phyloP scores from a whole-genome alignment of 2,888 invertebrate species.

The Prosopocoilus inquinatus region DNA sequence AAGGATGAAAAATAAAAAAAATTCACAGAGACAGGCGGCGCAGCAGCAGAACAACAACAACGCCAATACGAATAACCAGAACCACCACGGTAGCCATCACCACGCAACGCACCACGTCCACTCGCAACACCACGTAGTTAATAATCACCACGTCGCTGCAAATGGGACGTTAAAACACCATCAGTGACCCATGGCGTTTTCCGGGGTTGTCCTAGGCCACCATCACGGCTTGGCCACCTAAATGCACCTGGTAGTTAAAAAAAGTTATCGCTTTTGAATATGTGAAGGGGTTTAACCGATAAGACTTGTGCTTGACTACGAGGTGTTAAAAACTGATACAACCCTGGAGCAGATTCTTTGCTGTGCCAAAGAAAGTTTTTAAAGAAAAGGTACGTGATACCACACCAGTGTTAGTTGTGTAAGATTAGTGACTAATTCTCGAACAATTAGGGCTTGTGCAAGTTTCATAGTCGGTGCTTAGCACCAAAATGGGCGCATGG shows the following conservation, averaged over 20 bases:
- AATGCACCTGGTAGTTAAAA: slow-evolving; percentile 28
- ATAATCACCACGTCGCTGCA: slow-evolving; percentile 61
- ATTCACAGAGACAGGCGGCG: slow-evolving; percentile 83
- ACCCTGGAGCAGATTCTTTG: slow-evolving; percentile 47
- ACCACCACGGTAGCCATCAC: slow-evolving; percentile 63
- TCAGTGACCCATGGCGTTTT: slow-evolving; percentile 84
- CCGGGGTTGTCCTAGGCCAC: slow-evolving; percentile 74
- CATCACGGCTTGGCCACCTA: slow-evolving; percentile 49
- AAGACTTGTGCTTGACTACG: slow-evolving; percentile 12
- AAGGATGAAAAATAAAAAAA: slow-evolving; percentile 99
- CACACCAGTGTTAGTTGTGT: slow-evolving; percentile 33
- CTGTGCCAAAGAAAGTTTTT: slow-evolving; percentile 48
- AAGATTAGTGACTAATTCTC: slow-evolving; percentile 19
- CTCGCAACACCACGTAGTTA: slow-evolving; percentile 64
- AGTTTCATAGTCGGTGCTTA: slow-evolving; percentile 41
- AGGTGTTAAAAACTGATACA: slow-evolving; percentile 32
- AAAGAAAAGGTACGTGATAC: slow-evolving; percentile 36
- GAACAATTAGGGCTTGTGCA: slow-evolving; percentile 48
- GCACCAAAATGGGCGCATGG: slow-evolving; percentile 33
- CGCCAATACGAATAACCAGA: slow-evolving; percentile 73
- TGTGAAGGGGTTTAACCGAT: slow-evolving; percentile 5
- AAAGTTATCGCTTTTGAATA: neutral
- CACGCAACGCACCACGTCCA: slow-evolving; percentile 69
- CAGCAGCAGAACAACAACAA: slow-evolving; percentile 81
- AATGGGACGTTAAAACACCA: slow-evolving; percentile 71